Base-by-base conservation (phyloP, 1,140 invertebrate species). In the Ips nitidus region DNA sequence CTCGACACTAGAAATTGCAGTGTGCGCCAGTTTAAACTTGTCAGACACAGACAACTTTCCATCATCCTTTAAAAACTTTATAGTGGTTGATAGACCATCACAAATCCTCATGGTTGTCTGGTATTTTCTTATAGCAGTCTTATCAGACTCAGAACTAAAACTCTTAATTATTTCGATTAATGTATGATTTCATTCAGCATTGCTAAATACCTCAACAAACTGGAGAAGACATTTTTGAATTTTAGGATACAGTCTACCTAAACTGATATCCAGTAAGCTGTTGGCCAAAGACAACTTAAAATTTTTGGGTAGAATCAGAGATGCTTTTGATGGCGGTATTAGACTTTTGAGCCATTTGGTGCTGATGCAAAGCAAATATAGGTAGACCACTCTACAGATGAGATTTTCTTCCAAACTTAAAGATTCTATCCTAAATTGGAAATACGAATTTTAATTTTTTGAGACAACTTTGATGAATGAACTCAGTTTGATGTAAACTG, bases 41-140 rank as follows among this genome's bases (percentile, higher is more conserved):
- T 80, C 73, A 8, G 78, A 75, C 4, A 75, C 71, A 38, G 74
- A 71, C 40, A 75, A 62, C 39, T 71, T 71, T 47, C 69, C 75
- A 70, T 79, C 78, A 61, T 81, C 77, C 79, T 79, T 82, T 71
- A 81, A 80, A 78, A 82, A 76, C 60, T 81, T 74, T 1, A 84
- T 78, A 2, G 83, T 81, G 40, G 80, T 70, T 42, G 81, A 79
- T 81, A 87, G 83, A 56, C 82, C 82, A 5, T 76, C 57, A 71
- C 79, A 83, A 61, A 86, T 67, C 69, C 79, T 78, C 42, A 79
- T 79, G 8, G 84, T 74, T 68, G 84, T 80, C 66, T 78, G 75
- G 71, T 83, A 84, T 64, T 76, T 74, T 61, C 60, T 71, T 4
- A 81, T 63, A 40, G 66, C 74, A 66, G 78, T 75, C 37, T 69